These are phyloP conservation scores for Temnothorax longispinosus DNA, from an alignment of 1,140 invertebrate species.

Conservation along the genomic window DNA sequence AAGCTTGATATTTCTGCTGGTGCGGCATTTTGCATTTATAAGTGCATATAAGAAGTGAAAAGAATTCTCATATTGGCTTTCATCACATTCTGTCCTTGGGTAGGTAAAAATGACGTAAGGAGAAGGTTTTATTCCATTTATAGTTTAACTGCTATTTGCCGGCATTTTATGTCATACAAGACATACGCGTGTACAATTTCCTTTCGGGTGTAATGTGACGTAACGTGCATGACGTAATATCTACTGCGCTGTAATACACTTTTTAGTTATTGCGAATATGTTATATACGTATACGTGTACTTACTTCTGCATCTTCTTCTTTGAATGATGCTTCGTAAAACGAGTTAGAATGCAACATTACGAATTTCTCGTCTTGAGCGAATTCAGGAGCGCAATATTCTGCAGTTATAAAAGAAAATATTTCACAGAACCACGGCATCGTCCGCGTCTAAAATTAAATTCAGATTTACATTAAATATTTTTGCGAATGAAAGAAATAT, in stretches of 20 bases:
- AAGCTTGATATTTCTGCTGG: neutral
- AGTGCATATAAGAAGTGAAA: neutral
- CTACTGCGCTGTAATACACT: conserved; percentile 36
- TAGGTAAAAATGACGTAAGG: neutral
- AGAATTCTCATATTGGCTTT: neutral
- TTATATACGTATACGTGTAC: neutral
- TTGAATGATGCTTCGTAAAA: conserved; percentile 52
- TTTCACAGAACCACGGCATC: neutral
- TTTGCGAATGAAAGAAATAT: conserved; percentile 23
- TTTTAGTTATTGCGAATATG: conserved; percentile 53
- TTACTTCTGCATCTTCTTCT: conserved; percentile 37
- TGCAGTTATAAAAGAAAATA: conserved; percentile 44
- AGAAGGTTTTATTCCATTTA: neutral
- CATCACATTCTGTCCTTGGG: neutral
- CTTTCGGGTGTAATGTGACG: conserved; percentile 36
- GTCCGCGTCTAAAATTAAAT: conserved; percentile 39
- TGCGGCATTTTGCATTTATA: conserved; percentile 4
- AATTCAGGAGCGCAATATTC: conserved; percentile 44
- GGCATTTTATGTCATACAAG: neutral
- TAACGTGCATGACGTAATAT: conserved; percentile 44
- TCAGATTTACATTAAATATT: conserved; percentile 40
- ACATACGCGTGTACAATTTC: conserved; percentile 9
- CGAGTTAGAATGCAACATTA: conserved; percentile 55
- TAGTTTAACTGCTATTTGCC: conserved; percentile 22
- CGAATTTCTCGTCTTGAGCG: conserved; percentile 25